Base-by-base conservation (phyloP, 2,797 vertebrate species). In the Rhyacichthys aspro region DNA sequence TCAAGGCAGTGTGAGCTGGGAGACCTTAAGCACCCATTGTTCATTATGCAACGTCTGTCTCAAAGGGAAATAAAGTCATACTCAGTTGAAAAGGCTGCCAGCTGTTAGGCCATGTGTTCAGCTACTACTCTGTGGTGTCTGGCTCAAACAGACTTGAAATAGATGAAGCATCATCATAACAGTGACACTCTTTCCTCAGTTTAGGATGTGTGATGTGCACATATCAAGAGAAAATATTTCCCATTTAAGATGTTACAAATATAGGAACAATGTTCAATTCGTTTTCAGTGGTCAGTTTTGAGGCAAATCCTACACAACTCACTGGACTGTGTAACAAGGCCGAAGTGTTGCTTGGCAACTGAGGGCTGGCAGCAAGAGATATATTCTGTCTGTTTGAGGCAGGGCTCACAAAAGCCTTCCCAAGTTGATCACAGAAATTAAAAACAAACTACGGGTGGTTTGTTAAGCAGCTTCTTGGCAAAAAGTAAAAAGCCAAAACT, bases 71-170 rank as follows among this genome's bases (percentile, higher is more conserved):
- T 57, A 53, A 76, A 82, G 72, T 83, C 66, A 65, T 61, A 70
- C 70, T 63, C 68, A 47, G 67, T 70, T 86, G 79, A 89, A 90
- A 88, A 84, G 78, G 60, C 70, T 58, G 79, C 82, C 92, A 90
- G 90, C 90, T 93, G 92, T 86, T 88, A 55, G 70, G 67, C 85
- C 81, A 84, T 86, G 83, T 89, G 72, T 84, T 91, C 85, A 74
- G 84, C 81, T 67, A 73, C 72, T 67, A 68, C 74, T 86, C 62
- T 67, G 62, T 16, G 45, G 65, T 61, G 67, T 76, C 67, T 66
- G 63, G 62, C 44, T 76, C 53, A 72, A 78, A 79, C 17, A 46
- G 61, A 44, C 46, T 49, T 73, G 43, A 67, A 75, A 62, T 2
- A 55, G 61, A 79, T 69, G 33, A 60, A 48, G 58, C 16, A 42